A percentile compares a stretch with the other conserved stretches of the same genome.
These are phyloP conservation scores for Xylocopa sonorina DNA, from an alignment of 1,140 invertebrate genomes.

Conservation along the genomic window DNA sequence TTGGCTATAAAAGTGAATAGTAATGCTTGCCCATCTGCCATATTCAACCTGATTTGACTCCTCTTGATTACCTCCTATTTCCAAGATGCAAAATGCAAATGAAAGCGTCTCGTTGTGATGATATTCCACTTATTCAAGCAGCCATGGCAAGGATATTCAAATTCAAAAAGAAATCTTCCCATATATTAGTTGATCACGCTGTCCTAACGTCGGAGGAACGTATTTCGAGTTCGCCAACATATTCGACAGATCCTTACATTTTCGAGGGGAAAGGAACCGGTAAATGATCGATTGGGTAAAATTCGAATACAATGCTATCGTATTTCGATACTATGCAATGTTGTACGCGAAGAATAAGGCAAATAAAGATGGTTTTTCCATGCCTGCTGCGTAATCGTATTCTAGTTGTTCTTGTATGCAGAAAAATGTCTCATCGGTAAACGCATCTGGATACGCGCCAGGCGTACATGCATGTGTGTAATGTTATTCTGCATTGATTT, in stretches of 20 bases:
- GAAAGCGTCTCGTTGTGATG: no score
- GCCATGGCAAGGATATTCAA: no score
- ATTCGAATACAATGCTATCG: background rate
- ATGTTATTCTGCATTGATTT: slow-evolving; percentile 65
- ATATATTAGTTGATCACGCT: no score
- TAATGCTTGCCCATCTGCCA: no score
- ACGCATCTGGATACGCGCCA: slow-evolving; percentile 65
- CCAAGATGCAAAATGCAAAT: no score
- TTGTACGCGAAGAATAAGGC: slow-evolving; percentile 30
- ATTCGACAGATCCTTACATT: background rate
- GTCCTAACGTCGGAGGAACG: no score
- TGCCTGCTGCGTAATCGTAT: slow-evolving; percentile 39
- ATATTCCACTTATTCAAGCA: no score
- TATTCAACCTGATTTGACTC: no score
- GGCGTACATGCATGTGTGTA: slow-evolving; percentile 41
- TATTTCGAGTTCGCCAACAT: no score
- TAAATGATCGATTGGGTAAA: slow-evolving; percentile 5
- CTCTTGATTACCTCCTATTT: no score
- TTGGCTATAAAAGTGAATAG: no score
- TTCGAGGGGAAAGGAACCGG: background rate
- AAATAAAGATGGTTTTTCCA: slow-evolving; percentile 46
- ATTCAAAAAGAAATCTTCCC: no score
- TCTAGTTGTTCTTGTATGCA: slow-evolving; percentile 49
- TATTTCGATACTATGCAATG: slow-evolving; percentile 13
- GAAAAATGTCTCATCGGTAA: slow-evolving; percentile 66